phyloP scores from a whole-genome alignment of 2,113 vertebrate genomes.

The Cavia aperea region DNA sequence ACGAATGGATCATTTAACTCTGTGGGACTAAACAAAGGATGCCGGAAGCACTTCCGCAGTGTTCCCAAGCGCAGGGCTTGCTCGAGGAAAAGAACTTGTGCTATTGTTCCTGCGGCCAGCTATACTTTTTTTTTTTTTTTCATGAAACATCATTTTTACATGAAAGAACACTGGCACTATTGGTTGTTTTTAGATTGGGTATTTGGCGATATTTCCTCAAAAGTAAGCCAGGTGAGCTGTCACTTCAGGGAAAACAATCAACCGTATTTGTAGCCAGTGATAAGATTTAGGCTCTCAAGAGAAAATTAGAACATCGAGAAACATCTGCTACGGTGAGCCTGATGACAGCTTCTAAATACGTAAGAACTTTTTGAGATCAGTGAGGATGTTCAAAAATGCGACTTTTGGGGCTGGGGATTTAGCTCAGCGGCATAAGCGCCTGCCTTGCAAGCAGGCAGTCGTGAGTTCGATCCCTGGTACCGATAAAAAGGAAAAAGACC shows the following conservation, averaged over 20 bases:
- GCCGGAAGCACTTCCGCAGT: background rate
- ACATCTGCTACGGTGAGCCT: background rate
- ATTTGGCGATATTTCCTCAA: conserved; percentile 29
- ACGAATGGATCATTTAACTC: background rate
- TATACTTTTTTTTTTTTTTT: background rate
- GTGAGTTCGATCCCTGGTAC: too few relatives aligned
- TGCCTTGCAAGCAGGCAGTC: too few relatives aligned
- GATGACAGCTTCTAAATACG: conserved; percentile 34
- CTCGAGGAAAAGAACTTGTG: background rate
- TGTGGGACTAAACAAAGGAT: background rate
- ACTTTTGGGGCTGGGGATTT: background rate
- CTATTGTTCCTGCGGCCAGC: background rate
- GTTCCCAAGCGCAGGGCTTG: background rate
- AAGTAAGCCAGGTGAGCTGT: conserved; percentile 35
- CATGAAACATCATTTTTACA: conserved; percentile 18
- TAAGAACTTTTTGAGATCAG: conserved; percentile 2
- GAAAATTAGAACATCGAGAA: conserved; percentile 52
- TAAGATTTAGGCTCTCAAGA: conserved; percentile 48
- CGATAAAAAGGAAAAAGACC: too few relatives aligned
- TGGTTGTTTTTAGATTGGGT: background rate
- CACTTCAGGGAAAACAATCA: conserved; percentile 44
- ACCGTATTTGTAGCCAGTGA: conserved; percentile 7
- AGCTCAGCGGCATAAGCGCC: too few relatives aligned
- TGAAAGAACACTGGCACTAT: conserved; percentile 17
- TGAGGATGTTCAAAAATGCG: conserved; percentile 6